Percentiles rank a stretch among this genome's conserved stretches.
Evolutionary conservation across 2,113 vertebrate species (phyloP).

Genomic region (Brienomyrus brachyistius): DNA sequence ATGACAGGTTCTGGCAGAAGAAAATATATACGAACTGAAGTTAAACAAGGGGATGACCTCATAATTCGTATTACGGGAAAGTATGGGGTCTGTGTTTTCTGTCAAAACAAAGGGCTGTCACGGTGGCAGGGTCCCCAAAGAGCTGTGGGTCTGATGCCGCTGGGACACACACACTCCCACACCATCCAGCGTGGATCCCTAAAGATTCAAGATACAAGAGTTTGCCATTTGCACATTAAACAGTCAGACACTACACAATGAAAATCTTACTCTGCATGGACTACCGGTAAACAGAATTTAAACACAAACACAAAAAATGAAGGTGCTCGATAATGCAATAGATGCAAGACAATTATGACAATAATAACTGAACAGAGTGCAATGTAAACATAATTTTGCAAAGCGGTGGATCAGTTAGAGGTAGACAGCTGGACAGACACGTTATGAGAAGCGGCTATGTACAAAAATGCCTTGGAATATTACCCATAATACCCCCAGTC

Average conservation of each 20-base stretch:
- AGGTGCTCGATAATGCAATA: not conserved
- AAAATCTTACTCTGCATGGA: not conserved
- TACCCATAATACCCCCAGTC: not conserved
- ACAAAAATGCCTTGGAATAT: not conserved
- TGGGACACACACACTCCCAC: not conserved
- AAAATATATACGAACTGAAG: not conserved
- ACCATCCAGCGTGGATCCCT: not conserved
- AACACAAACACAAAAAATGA: not conserved
- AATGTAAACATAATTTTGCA: not conserved
- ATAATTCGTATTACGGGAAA: not conserved
- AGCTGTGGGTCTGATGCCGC: not conserved
- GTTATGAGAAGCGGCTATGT: not conserved
- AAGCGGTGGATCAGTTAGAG: not conserved
- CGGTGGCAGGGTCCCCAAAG: not conserved
- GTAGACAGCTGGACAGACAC: not conserved
- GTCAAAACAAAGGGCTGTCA: not conserved
- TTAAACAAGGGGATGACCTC: slow-evolving; percentile 1
- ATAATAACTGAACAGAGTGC: not conserved
- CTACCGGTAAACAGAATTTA: not conserved
- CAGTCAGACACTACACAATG: not conserved
- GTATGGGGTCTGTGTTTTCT: not conserved
- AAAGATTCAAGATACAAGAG: not conserved
- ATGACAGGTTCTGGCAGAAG: not conserved
- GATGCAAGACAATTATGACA: not conserved
- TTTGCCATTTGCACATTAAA: not conserved